Conservation (phyloP, 2,797 vertebrate genomes). For the Protonibea diacanthus region DNA sequence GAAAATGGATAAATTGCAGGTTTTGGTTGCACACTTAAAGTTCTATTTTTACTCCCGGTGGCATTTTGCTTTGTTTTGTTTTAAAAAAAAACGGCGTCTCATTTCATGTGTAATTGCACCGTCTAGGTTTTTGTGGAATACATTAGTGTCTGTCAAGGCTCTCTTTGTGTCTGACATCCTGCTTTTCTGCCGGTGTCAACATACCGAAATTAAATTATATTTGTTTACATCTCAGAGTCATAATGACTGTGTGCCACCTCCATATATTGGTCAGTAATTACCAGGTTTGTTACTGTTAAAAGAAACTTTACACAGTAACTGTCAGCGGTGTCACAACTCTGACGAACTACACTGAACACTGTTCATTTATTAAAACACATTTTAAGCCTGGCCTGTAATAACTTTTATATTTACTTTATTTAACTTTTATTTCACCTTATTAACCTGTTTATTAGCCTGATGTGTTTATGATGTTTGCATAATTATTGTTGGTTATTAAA, state of each 20-base stretch:
- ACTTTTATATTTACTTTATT: no score
- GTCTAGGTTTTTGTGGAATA: conserved; percentile 32
- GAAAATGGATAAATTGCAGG: conserved; percentile 10
- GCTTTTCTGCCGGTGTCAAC: neutral
- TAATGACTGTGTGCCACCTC: neutral
- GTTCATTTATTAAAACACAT: no score
- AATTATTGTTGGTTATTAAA: no score
- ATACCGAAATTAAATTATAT: neutral
- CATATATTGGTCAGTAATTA: neutral
- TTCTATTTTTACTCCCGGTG: conserved; percentile 22
- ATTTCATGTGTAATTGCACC: conserved; percentile 37
- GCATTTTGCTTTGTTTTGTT: conserved; percentile 25
- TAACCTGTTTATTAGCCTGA: no score
- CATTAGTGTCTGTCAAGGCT: conserved; percentile 33
- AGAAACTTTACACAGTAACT: neutral
- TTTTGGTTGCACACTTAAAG: conserved; percentile 23
- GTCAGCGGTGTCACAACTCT: neutral
- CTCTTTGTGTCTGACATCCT: neutral
- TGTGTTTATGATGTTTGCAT: no score
- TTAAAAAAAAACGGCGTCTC: neutral
- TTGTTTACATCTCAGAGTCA: neutral
- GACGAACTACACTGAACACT: neutral
- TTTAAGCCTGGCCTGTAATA: no score
- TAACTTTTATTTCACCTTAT: no score
- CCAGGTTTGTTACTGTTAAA: neutral